Conservation (phyloP, 2,888 invertebrate genomes). For the Phalera bucephala region DNA sequence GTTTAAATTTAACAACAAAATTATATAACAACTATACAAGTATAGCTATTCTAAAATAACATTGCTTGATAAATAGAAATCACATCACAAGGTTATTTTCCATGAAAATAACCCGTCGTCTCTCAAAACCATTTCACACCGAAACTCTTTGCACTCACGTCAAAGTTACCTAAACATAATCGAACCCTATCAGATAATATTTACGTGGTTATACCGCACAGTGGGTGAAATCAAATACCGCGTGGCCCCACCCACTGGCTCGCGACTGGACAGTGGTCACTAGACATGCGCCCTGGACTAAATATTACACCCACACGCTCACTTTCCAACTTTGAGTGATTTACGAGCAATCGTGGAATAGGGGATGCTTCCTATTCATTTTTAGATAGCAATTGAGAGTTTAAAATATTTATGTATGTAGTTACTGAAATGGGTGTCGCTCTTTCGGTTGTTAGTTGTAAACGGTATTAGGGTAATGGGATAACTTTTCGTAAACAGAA, state of each 20-base stretch:
- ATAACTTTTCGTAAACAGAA: too few relatives aligned
- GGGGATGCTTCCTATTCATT: constrained; percentile 6
- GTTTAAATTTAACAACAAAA: too few relatives aligned
- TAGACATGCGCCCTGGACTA: constrained; percentile 69
- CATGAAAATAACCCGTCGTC: too few relatives aligned
- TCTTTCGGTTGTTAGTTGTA: too few relatives aligned
- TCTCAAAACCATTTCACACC: too few relatives aligned
- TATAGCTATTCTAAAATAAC: too few relatives aligned
- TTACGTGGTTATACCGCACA: constrained; percentile 49
- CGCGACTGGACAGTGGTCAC: constrained; percentile 77
- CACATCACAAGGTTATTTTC: too few relatives aligned
- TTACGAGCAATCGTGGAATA: constrained; percentile 15
- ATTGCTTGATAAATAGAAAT: too few relatives aligned
- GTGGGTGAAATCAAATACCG: constrained; percentile 38
- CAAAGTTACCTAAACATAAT: constrained; percentile 40
- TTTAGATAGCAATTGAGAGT: neutral
- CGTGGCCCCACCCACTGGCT: constrained; percentile 64
- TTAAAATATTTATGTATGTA: neutral
- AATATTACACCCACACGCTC: constrained; percentile 57
- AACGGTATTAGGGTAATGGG: too few relatives aligned
- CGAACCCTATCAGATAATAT: constrained; percentile 54
- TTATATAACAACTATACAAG: too few relatives aligned
- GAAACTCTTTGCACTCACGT: too few relatives aligned
- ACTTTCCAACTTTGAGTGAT: constrained; percentile 32
- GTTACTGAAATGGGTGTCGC: too few relatives aligned